Base-by-base conservation (phyloP, 2,888 invertebrate genomes). In the Aspidiotus rigidus region DNA sequence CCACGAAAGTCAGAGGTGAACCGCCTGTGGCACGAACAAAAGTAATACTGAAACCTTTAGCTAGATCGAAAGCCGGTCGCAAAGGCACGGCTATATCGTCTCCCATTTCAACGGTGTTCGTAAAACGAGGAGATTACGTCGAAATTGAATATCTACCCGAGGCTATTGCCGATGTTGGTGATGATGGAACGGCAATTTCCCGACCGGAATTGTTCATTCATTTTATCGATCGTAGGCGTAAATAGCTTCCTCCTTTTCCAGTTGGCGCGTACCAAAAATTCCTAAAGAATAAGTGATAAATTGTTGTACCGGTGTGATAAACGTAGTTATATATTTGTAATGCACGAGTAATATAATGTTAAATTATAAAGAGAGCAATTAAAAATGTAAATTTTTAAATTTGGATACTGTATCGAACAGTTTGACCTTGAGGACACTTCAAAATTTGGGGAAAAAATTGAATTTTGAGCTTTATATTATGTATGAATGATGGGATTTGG, bases 111-210 rank as follows among this genome's bases (percentile, higher is more conserved):
- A 81, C 81, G 73, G 88, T 88, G 9, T 77, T 86, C 41, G 78
- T 88, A 15, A 81, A 83, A 69, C 80, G 81, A 72, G 85, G 85
- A 39, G 81, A 81, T 56, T 80, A 81, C 69, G 86, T 84, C 0
- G 83, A 84, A 71, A 83, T 89, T 61, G 78, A 84, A 17, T 87
- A 86, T 75, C 81, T 83, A 72, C 89, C 89, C 3, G 81, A 83
- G 71, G 86, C 88, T 0, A 82, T 86, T 0, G 89, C 89, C 5
- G 81, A 89, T 7, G 88, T 83, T 3, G 89, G 89, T 7, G 87
- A 87, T 44, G 88, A 88, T 7, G 89, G 89, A 9, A 83, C 85
- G 62, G 89, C 89, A 0, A 87, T 88, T 75, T 88, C 89, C 0
- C 83, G 87, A 75, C 87, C 88, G 69, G 86, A 88, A 77, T 81